Conservation (phyloP, 2,888 invertebrate species). For the Caenorhabditis sinica region DNA sequence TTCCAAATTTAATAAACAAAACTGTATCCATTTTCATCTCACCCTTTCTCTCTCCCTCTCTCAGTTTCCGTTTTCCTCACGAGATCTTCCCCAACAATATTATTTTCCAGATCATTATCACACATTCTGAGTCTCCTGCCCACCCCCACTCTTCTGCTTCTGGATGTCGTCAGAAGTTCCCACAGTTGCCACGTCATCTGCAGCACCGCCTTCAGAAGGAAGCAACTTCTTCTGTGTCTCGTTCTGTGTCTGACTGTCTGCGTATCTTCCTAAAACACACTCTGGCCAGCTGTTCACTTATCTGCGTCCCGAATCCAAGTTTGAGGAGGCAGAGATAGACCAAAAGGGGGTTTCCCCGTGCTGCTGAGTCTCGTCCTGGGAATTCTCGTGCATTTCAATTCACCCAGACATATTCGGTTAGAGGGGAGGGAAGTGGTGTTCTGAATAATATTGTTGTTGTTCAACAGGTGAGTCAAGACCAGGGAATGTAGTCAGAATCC, state of each 20-base stretch:
- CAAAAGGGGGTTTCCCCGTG: constrained; percentile 54
- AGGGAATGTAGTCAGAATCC: not conserved
- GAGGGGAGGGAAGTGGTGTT: not conserved
- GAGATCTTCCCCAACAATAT: constrained; percentile 15
- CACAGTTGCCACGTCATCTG: constrained; percentile 52
- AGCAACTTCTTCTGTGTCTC: constrained; percentile 35
- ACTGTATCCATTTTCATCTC: constrained; percentile 29
- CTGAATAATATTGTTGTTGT: constrained; percentile 19
- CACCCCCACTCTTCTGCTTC: constrained; percentile 30
- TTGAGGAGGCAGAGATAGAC: constrained; percentile 24
- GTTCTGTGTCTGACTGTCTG: constrained; percentile 44
- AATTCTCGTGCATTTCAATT: constrained; percentile 52
- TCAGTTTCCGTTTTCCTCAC: constrained; percentile 24
- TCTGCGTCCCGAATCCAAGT: constrained; percentile 49
- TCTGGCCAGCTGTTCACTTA: constrained; percentile 11
- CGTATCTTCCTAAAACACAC: constrained; percentile 19
- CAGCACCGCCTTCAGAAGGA: constrained; percentile 51
- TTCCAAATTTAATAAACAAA: constrained; percentile 31
- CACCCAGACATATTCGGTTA: not conserved
- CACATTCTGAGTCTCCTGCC: constrained; percentile 29
- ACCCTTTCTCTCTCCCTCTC: not conserved
- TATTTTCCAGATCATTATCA: constrained; percentile 43
- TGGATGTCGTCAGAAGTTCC: constrained; percentile 63
- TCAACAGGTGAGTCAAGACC: constrained; percentile 40
- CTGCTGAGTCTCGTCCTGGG: constrained; percentile 24